phyloP scores from a whole-genome alignment of 2,888 invertebrate species.

The Stenurella melanura region DNA sequence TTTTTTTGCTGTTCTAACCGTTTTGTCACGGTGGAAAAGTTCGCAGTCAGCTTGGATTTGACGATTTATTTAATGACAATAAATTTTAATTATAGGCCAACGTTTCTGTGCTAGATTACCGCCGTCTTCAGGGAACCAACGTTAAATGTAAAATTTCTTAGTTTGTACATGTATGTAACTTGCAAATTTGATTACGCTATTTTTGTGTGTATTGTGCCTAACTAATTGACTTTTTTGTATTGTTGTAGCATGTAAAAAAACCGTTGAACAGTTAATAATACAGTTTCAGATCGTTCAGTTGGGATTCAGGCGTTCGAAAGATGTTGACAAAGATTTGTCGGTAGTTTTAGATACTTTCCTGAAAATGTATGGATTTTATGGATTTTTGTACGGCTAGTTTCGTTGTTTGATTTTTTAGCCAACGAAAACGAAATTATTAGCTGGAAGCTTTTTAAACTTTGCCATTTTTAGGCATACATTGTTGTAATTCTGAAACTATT shows the following conservation, averaged over 20 bases:
- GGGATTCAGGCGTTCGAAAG: too few relatives aligned
- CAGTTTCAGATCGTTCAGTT: too few relatives aligned
- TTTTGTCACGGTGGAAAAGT: neutral
- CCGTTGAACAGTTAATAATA: neutral
- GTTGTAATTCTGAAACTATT: too few relatives aligned
- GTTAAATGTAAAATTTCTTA: neutral
- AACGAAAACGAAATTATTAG: too few relatives aligned
- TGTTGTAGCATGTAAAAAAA: neutral
- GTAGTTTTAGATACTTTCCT: too few relatives aligned
- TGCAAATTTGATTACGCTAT: neutral
- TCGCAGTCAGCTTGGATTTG: neutral
- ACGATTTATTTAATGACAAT: neutral
- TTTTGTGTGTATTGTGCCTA: conserved; percentile 1
- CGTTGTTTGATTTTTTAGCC: too few relatives aligned
- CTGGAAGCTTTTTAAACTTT: too few relatives aligned
- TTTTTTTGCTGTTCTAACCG: neutral
- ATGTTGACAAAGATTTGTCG: too few relatives aligned
- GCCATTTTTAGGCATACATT: too few relatives aligned
- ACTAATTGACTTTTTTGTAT: neutral
- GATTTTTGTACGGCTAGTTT: too few relatives aligned
- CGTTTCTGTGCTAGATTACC: neutral
- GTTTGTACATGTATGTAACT: neutral
- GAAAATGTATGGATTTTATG: too few relatives aligned
- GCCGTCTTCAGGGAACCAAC: neutral
- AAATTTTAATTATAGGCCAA: conserved; percentile 1